These are phyloP conservation scores for Chalcis sispes DNA, from an alignment of 2,888 invertebrate genomes.

Conservation along the genomic window DNA sequence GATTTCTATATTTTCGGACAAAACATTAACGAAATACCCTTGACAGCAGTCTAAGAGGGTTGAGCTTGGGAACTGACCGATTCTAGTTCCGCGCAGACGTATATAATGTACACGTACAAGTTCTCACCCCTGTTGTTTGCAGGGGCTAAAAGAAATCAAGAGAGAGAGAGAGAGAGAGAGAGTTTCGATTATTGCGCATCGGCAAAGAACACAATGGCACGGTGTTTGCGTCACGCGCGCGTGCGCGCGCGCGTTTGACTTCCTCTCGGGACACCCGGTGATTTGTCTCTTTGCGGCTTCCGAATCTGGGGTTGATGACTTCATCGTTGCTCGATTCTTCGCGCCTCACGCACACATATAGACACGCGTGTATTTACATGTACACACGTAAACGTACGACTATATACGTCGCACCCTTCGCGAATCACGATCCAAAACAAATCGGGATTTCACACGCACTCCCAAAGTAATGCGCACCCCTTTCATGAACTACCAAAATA, in stretches of 20 bases:
- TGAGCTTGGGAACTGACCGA: slow-evolving; percentile 68
- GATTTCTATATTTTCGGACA: slow-evolving; percentile 3
- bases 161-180: slow-evolving; percentile 57
- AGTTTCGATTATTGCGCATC: slow-evolving; percentile 66
- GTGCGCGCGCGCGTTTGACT: slow-evolving; percentile 51
- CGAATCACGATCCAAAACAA: slow-evolving; percentile 21
- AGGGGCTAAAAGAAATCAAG: slow-evolving; percentile 11
- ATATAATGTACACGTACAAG: slow-evolving; percentile 64
- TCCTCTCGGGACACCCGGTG: slow-evolving; percentile 60
- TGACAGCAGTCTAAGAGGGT: neutral
- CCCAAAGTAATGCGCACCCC: neutral
- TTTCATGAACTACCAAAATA: slow-evolving; percentile 1
- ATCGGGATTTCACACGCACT: slow-evolving; percentile 40
- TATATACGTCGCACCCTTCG: slow-evolving; percentile 23
- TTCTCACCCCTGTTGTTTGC: slow-evolving; percentile 69
- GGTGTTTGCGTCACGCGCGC: slow-evolving; percentile 35
- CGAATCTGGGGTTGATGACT: slow-evolving; percentile 62
- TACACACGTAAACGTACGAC: too few relatives aligned
- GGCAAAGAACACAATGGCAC: slow-evolving; percentile 60
- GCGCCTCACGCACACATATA: neutral
- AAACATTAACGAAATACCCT: slow-evolving; percentile 20
- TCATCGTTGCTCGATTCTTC: slow-evolving; percentile 60
- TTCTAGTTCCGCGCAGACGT: slow-evolving; percentile 63
- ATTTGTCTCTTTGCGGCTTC: slow-evolving; percentile 70
- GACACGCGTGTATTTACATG: neutral